These are phyloP conservation scores for Oostethus manadensis DNA, from an alignment of 2,113 vertebrate species.

Conservation along the genomic window DNA sequence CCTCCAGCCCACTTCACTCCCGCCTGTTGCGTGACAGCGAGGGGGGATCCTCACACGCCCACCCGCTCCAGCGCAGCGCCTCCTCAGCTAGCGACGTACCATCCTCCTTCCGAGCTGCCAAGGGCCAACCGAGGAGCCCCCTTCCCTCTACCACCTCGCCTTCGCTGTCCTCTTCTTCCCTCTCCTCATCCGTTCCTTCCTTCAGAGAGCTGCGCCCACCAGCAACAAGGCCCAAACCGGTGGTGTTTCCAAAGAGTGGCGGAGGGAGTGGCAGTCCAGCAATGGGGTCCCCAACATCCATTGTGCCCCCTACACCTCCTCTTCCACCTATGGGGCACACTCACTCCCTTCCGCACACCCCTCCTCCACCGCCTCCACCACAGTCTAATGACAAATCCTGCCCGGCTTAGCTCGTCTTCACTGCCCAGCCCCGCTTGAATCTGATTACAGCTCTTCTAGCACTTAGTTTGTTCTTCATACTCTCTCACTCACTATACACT, in stretches of 20 bases:
- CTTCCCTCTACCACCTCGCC: conserved; percentile 60
- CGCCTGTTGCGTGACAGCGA: conserved; percentile 86
- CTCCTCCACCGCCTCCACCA: conserved; percentile 72
- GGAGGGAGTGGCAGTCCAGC: conserved; percentile 74
- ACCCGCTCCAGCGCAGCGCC: conserved; percentile 88
- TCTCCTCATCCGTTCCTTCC: conserved; percentile 63
- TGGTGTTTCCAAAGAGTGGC: conserved; percentile 85
- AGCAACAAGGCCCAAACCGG: conserved; percentile 87
- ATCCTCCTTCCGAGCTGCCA: conserved; percentile 85
- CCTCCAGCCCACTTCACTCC: conserved; percentile 93
- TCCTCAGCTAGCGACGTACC: conserved; percentile 90
- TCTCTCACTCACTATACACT: conserved; percentile 33
- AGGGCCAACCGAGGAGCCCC: conserved; percentile 71
- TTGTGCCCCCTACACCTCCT: conserved; percentile 69
- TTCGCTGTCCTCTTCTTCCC: conserved; percentile 55
- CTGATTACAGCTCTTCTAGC: conserved; percentile 30
- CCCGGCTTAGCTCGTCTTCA: conserved; percentile 75
- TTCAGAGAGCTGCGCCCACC: conserved; percentile 81
- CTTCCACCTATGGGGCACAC: conserved; percentile 68
- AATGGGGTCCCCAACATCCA: conserved; percentile 78
- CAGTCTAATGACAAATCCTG: conserved; percentile 91
- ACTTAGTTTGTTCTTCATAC: conserved; percentile 24
- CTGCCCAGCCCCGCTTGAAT: background rate
- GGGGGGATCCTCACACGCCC: conserved; percentile 73
- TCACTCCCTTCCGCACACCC: conserved; percentile 51